A percentile compares a stretch with the other conserved stretches of the same genome.
These are phyloP conservation scores for Aradus depressus DNA, from an alignment of 2,888 invertebrate species.

Conservation along the genomic window DNA sequence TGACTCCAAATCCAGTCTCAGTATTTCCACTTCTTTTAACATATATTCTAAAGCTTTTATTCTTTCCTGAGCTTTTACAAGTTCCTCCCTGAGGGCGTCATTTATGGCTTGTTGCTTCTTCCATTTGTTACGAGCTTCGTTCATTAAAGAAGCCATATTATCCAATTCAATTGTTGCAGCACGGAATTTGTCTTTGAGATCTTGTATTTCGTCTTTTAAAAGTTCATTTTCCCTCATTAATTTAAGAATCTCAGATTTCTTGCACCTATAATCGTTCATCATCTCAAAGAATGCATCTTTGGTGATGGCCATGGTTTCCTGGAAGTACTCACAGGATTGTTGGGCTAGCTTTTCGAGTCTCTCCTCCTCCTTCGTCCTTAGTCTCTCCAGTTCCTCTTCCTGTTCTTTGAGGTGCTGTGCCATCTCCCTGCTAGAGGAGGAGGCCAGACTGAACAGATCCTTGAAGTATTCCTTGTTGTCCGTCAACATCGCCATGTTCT, in stretches of 20 bases:
- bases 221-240: constrained; percentile 10
- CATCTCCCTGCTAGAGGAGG: constrained; percentile 8
- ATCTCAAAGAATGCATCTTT: constrained; percentile 13
- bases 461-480: constrained; percentile 21
- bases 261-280: constrained; percentile 8
- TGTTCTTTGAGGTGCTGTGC: neutral
- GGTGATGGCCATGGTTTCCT: constrained; percentile 13
- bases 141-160: constrained; percentile 4
- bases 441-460: constrained; percentile 11
- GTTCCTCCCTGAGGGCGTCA: constrained; percentile 13
- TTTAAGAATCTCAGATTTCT: constrained; percentile 4
- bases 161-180: constrained; percentile 18
- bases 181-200: constrained; percentile 12
- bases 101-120: constrained; percentile 17
- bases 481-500: constrained; percentile 8
- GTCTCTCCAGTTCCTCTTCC: constrained; percentile 8
- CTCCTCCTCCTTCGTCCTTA: constrained; percentile 6
- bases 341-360: neutral
- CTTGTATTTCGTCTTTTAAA: neutral
- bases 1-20: neutral
- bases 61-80: constrained; percentile 12
- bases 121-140: neutral
- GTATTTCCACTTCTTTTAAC: constrained; percentile 14
- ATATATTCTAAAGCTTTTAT: constrained; percentile 4
- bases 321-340: constrained; percentile 10